Conservation (phyloP, 2,797 vertebrate species). For the Linurgus olivaceus region DNA sequence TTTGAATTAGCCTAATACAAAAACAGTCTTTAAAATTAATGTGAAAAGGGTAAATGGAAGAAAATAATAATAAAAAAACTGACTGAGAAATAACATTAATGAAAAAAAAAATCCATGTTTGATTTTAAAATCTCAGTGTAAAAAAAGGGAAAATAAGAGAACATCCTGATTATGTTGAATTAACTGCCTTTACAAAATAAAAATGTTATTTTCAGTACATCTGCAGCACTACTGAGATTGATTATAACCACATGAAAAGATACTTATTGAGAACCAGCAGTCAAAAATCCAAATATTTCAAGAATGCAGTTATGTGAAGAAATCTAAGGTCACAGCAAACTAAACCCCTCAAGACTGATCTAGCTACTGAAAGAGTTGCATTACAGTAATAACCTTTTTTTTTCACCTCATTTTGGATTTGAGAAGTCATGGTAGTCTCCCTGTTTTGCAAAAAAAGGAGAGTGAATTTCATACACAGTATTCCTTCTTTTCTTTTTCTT, state of each 20-base stretch:
- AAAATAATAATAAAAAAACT: background rate
- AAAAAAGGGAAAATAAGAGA: background rate
- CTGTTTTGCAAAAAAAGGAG: background rate
- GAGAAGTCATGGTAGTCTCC: background rate
- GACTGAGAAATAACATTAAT: background rate
- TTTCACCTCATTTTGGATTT: background rate
- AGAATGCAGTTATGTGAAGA: background rate
- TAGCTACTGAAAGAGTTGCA: slow-evolving; percentile 24
- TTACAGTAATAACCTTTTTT: background rate
- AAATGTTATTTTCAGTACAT: background rate
- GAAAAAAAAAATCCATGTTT: background rate
- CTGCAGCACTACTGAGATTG: slow-evolving; percentile 3
- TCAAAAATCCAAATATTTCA: slow-evolving; percentile 5
- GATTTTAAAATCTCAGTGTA: slow-evolving; percentile 13
- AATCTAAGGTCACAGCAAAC: background rate
- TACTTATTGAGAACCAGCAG: background rate
- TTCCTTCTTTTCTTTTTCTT: background rate
- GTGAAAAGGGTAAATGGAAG: background rate
- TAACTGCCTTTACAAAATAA: background rate
- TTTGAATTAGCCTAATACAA: background rate
- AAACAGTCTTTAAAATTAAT: background rate
- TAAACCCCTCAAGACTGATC: background rate
- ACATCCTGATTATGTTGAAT: background rate
- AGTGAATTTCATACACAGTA: background rate
- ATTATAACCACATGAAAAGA: slow-evolving; percentile 15